Evolutionary conservation across 2,888 invertebrate species (phyloP), one percentile per base, ranked within the genome.

Genomic region (Micoletzkya japonica): DNA sequence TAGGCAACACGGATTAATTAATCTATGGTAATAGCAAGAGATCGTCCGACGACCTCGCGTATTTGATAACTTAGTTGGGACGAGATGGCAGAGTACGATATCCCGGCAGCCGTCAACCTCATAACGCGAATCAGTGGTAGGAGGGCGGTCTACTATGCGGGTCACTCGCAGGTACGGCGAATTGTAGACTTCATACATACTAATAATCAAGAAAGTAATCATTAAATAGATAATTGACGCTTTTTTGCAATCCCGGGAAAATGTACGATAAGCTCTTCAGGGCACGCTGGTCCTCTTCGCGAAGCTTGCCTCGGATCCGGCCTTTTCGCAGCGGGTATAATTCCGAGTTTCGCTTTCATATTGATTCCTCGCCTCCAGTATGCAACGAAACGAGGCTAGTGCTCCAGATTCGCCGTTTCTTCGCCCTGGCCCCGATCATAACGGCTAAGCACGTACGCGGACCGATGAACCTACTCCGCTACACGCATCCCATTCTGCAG

Each of bases 341-440:
- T 60, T 28, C 26, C 28, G 4, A 7, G 34, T 4, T 34, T 34
- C 17, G 37, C 39, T 17, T 14, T 26, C 30, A 7, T 28, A 28
- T 3, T 56, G 4, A 4, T 34, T 30, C 7, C 6, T 28, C 14
- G 6, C 28, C n/a, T n/a, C 1, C n/a, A 44, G 4, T 26, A 61
- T 36, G 37, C 24, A 39, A 26, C 7, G 10, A 1, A n/a, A 63
- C n/a, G n/a, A n/a, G n/a, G 10, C 49, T 10, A 32, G 32, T 26
- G 3, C 20, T 28, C 0, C 17, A 52, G 64, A 66, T 66, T 20
- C 30, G 32, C 4, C 64, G 64, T 37, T 66, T 66, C 54, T 66
- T 66, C 64, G 64, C 64, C 3, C 64, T 66, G 10, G 64, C 64
- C 0, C 64, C 64, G 0, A 66, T 66, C 20, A 37, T 32, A 24